These are phyloP conservation scores for Rissa tridactyla DNA, from an alignment of 2,113 vertebrate genomes.

Conservation along the genomic window DNA sequence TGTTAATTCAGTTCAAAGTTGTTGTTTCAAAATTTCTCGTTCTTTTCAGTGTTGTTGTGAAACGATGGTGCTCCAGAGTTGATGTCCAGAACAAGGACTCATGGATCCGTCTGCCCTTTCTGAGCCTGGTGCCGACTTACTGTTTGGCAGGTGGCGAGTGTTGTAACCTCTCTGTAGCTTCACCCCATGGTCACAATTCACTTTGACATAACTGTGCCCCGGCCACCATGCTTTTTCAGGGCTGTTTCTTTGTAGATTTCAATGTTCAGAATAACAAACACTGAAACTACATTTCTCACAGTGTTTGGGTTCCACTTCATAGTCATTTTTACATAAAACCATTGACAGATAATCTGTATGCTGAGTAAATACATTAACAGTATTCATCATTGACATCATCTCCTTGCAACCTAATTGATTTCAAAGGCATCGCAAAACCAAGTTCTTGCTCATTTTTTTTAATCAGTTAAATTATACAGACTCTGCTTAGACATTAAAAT, in stretches of 20 bases:
- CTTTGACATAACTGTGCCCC: neutral
- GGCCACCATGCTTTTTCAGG: neutral
- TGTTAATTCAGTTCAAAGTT: neutral
- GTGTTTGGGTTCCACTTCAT: neutral
- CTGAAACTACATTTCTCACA: neutral
- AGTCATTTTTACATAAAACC: neutral
- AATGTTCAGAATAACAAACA: neutral
- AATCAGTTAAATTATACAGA: neutral
- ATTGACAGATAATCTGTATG: neutral
- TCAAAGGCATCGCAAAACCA: neutral
- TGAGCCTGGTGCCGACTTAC: neutral
- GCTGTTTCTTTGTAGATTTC: neutral
- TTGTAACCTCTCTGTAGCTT: neutral
- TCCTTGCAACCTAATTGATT: conserved; percentile 15
- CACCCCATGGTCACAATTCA: accelerated
- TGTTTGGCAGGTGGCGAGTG: neutral
- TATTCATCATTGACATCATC: neutral
- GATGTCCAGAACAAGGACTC: neutral
- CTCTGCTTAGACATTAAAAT: neutral
- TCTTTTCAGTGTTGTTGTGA: neutral
- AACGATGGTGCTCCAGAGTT: neutral
- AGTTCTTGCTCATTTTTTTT: neutral
- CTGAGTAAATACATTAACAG: neutral
- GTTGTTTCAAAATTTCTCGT: accelerated
- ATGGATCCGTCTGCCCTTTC: neutral